Conservation (phyloP, 2,888 invertebrate genomes). For the Ophraella communa region DNA sequence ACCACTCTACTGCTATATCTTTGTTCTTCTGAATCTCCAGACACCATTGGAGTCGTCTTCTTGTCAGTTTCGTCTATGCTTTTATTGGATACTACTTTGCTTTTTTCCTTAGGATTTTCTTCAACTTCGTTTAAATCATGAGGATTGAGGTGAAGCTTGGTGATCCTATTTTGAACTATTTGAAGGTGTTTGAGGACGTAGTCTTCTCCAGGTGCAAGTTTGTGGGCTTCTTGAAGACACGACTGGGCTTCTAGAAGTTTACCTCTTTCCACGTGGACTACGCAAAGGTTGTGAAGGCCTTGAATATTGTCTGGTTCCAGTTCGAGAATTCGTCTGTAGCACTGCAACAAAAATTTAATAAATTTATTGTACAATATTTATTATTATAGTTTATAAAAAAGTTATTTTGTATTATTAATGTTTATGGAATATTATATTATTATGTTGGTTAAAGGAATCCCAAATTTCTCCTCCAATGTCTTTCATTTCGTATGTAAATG, state of each 20-base stretch:
- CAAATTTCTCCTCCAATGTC: not conserved
- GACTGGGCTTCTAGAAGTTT: constrained; percentile 83
- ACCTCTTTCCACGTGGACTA: constrained; percentile 92
- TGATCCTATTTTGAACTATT: constrained; percentile 79
- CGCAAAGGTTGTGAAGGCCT: constrained; percentile 94
- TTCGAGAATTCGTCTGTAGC: constrained; percentile 86
- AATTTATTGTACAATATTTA: not conserved
- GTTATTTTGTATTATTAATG: too few species aligned
- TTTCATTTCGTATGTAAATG: constrained; percentile 15
- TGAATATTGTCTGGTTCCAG: constrained; percentile 91
- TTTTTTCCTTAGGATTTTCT: constrained; percentile 50
- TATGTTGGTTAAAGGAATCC: not conserved
- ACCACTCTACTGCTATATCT: constrained; percentile 59
- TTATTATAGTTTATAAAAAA: not conserved
- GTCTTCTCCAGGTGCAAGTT: constrained; percentile 86
- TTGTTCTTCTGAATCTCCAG: constrained; percentile 57
- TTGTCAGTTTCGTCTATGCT: constrained; percentile 56
- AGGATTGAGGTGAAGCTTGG: constrained; percentile 55
- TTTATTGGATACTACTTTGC: constrained; percentile 57
- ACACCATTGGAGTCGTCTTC: constrained; percentile 56
- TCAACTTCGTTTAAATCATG: constrained; percentile 49
- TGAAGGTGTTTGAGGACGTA: constrained; percentile 90
- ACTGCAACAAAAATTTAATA: constrained; percentile 65
- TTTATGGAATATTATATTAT: not conserved
- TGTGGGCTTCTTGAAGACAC: constrained; percentile 82